Evolutionary conservation across 2,888 invertebrate species (phyloP), one percentile per base, ranked within the genome.

Genomic region (Hydrotaea cyrtoneurina): DNA sequence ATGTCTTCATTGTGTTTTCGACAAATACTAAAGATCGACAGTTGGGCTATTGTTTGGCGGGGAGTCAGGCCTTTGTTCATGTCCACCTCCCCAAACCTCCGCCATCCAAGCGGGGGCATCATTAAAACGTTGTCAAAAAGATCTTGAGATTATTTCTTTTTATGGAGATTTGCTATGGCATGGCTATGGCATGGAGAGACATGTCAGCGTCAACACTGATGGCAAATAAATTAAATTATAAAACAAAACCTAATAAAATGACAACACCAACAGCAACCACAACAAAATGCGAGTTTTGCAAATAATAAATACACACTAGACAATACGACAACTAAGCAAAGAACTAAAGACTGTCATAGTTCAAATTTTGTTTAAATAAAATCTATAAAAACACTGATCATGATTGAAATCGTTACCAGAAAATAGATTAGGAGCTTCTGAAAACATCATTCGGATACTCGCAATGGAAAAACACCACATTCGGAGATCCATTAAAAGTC

Each of bases 221-320:
- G 79, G 76, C 82, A 82, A 85, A 85, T 85, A 85, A 82, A 85
- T 85, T 82, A 79, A 82, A 82, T 79, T 85, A 85, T 85, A 85
- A 79, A 85, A 80, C 77, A 74, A 64, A 64, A 64, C 19, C 3
- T 53, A 53, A 23, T 10, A 55, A 55, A 21, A 31, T 31, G 2
- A 64, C 64, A 79, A 75, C 50, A 78, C 75, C 46, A 79, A 81
- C 39, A 31, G 69, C 17, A 62, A 62, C 26, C 3, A 31, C 26
- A n/a, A n/a, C 62, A 62, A 62, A 31, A 26, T 26, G 26, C 39
- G 17, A 36, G 26, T 79, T 80, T 80, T 71, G 74, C 80, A 71
- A 76, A 77, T 39, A 64, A n/a, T 15, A 15, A 7, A 62, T 7
- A n/a, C 31, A 15, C 26, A 62, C 21, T 31, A 26, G 59, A 31